Percentiles rank a stretch among this genome's conserved stretches.
Evolutionary conservation across 2,797 vertebrate genomes (phyloP).

Genomic region (Gymnocypris eckloni): DNA sequence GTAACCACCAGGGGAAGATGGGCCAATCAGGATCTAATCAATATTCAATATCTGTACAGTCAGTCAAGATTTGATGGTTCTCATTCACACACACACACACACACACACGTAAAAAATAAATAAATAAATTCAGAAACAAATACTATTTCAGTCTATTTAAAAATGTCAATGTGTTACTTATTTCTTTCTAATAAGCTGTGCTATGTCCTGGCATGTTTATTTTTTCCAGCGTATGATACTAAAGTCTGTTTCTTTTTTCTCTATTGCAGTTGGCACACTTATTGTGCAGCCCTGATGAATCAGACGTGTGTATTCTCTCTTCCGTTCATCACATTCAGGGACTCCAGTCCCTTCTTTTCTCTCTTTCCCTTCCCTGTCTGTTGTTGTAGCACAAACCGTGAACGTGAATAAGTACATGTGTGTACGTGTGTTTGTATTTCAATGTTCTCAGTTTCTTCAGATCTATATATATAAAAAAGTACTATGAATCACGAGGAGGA

Average conservation of each 20-base stretch:
- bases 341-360: constrained; percentile 58
- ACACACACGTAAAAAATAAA: not conserved
- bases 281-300: constrained; percentile 81
- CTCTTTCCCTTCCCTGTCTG: constrained; percentile 78
- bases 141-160: not conserved
- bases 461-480: constrained; percentile 62
- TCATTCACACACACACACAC: too few relatives aligned
- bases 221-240: not conserved
- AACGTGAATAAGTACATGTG: constrained; percentile 61
- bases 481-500: constrained; percentile 21
- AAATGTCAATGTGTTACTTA: not conserved
- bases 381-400: constrained; percentile 82
- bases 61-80: not conserved
- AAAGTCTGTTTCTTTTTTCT: constrained; percentile 15
- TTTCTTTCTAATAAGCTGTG: not conserved
- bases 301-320: constrained; percentile 74
- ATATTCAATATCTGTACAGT: not conserved
- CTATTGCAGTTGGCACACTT: constrained; percentile 82
- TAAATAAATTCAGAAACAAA: too few relatives aligned
- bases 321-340: constrained; percentile 65
- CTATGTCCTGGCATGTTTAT: not conserved
- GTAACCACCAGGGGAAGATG: not conserved
- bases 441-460: constrained; percentile 91
- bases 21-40: not conserved
- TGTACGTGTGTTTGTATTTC: constrained; percentile 85